Evolutionary conservation across 2,888 invertebrate species (phyloP), one percentile per base, ranked within the genome.

Genomic region (Meliscaeva auricollis): DNA sequence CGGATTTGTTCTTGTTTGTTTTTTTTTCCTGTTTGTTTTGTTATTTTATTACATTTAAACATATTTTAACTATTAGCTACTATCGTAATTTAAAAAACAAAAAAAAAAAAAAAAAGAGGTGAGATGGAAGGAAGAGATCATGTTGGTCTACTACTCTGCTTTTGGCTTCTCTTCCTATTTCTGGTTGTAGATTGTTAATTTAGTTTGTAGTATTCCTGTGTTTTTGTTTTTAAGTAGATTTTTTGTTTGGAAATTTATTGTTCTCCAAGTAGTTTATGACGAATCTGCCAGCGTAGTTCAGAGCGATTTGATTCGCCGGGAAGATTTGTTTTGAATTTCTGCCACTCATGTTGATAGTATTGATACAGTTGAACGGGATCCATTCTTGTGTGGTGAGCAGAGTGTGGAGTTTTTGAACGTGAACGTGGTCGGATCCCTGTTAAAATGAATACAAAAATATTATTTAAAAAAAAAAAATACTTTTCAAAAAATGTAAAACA

Each of bases 291-390:
- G 83, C 96, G 93, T 22, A 96, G 89, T 38, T 95, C 94, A 0
- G 94, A 90, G 92, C 95, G 95, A 75, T 94, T 92, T 88, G 95
- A 94, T 90, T 96, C 95, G 8, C 96, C 96, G 0, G 96, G 96
- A 32, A 96, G 94, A 91, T 94, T 93, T 0, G 93, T 87, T 89
- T 95, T 95, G 85, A 95, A 94, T 89, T 95, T 94, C 22, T 94
- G 94, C 97, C 97, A 97, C 88, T 95, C 93, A 38, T 94, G 93
- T 88, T 95, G 94, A 89, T 97, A 97, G 88, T 95, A 94, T 87
- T 96, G 96, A 89, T 96, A 97, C 17, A 96, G 91, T 17, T 95
- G 93, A 0, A 97, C 96, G 17, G 97, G 96, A 90, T 96, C 96
- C 87, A 83, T 89, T 20, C 48, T 56, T 8, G 17, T 58, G 32